Evolutionary conservation across 2,113 vertebrate species (phyloP).

Genomic region (Corydoras sp.): DNA sequence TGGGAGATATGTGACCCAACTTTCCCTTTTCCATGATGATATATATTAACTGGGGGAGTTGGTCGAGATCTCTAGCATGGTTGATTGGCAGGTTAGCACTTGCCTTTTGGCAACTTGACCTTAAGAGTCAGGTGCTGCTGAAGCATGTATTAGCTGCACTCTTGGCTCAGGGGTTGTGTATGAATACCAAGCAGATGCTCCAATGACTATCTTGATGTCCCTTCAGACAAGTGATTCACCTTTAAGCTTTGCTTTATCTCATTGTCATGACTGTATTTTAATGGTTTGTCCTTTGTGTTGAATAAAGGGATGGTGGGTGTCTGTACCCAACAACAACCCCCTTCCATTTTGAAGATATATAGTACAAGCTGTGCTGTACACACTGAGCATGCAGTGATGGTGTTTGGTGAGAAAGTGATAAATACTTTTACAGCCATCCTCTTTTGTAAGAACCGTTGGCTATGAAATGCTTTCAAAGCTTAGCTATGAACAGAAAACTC

Average conservation of each 20-base stretch:
- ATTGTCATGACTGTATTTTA: not conserved
- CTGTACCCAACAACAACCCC: too few relatives aligned
- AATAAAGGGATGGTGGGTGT: too few relatives aligned
- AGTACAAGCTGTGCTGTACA: too few relatives aligned
- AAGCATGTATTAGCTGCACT: slow-evolving; percentile 46
- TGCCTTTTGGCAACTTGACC: slow-evolving; percentile 53
- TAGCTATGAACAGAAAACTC: too few relatives aligned
- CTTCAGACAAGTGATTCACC: not conserved
- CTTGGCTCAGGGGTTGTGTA: slow-evolving; percentile 28
- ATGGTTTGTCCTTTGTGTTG: not conserved
- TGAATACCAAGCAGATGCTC: slow-evolving; percentile 52
- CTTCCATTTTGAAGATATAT: too few relatives aligned
- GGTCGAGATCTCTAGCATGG: slow-evolving; percentile 31
- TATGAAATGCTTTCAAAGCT: too few relatives aligned
- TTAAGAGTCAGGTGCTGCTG: slow-evolving; percentile 46
- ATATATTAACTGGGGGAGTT: not conserved
- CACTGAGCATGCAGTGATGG: too few relatives aligned
- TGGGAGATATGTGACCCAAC: not conserved
- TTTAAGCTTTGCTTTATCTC: not conserved
- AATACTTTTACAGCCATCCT: too few relatives aligned
- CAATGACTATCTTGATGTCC: slow-evolving; percentile 46
- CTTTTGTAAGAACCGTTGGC: too few relatives aligned
- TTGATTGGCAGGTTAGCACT: slow-evolving; percentile 37
- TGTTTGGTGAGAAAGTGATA: too few relatives aligned
- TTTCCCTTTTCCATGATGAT: slow-evolving; percentile 4